Base-by-base conservation (phyloP, 1,140 invertebrate genomes). In the Caenorhabditis tropicalis region DNA sequence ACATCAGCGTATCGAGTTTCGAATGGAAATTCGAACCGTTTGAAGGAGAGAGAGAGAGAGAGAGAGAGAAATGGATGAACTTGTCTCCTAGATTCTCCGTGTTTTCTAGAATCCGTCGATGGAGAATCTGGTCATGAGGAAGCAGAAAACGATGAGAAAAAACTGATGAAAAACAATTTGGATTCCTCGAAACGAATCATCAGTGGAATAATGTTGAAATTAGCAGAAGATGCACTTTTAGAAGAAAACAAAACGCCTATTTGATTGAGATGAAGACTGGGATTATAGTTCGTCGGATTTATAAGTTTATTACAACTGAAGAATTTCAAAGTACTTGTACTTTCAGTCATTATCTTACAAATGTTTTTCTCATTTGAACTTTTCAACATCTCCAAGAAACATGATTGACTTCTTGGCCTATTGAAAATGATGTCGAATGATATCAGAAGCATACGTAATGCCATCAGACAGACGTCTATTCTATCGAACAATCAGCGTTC, bases 1-100 rank as follows among this genome's bases (percentile, higher is more conserved):
- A 74, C 65, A 74, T 74, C 65, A 74, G 65, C 36, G 65, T 74
- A 74, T 74, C 65, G 24, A 74, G 65, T 74, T 74, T 74, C 65
- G 33, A 74, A 31, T 24, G 15, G 65, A 74, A 74, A 74, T 46
- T 74, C 36, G 36, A 74, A 74, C 65, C 65, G 43, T 39, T n/a
- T 31, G 33, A 74, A 36, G n/a, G 1, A 51, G 43, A 46, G 43
- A 16, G 43, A 46, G 9, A 12, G 19, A 51, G 12, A 58, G 56
- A 58, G n/a, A 12, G 5, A 51, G 48, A 16, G 19, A 51, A 5
- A 16, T 5, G n/a, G n/a, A 51, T 27, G 53, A 56, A 56, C 53
- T 56, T 56, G 53, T 24, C 21, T 56, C 24, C 12, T n/a, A 33
- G 27, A 21, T 58, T 33, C 24, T 36, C 19, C 19, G 4, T 65